Base-by-base conservation (phyloP, 2,888 invertebrate genomes). In the Myopa tessellatipennis region DNA sequence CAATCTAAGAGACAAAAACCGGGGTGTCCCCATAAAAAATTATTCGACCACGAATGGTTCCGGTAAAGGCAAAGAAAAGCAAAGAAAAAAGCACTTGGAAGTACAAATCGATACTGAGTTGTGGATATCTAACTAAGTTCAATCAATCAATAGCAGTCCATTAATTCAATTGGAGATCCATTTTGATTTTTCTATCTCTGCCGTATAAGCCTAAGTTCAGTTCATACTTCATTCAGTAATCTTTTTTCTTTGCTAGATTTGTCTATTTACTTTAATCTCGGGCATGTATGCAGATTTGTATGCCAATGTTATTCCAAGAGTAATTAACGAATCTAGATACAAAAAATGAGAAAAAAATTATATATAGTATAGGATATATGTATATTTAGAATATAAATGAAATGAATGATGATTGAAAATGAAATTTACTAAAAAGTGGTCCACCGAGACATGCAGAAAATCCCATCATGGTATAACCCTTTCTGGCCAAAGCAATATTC, bases 371-470 rank as follows among this genome's bases (percentile, higher is more conserved):
- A 65, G 12, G 34, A 65, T 16, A 58, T 58, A 6, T 5, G 18
- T 58, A 58, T n/a, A 12, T 58, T 26, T 26, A 26, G 26, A 26
- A 26, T 26, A 26, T 26, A 26, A 63, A 63, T n/a, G 1, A 63
- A 63, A n/a, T 18, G 36, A 63, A 60, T 60, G 60, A 18, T 60
- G 6, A 60, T 60, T 45, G 1, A 14, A 55, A 52, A 40, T n/a
- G 12, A 26, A 52, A 78, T 74, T 81, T 89, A 92, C 92, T 93
- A 84, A 93, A 92, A 75, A 93, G 87, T 2, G 93, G 93, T 40
- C 93, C 93, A 40, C 93, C 93, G 84, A 92, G 93, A 79, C 93
- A 93, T 0, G 93, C 93, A 0, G 93, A 91, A 82, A 92, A 91
- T 1, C 92, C 93, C 92, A 93, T 93, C 77, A 91, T 89, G 0